These are phyloP conservation scores for Pyrgus malvae DNA, from an alignment of 2,888 invertebrate species.

Conservation along the genomic window DNA sequence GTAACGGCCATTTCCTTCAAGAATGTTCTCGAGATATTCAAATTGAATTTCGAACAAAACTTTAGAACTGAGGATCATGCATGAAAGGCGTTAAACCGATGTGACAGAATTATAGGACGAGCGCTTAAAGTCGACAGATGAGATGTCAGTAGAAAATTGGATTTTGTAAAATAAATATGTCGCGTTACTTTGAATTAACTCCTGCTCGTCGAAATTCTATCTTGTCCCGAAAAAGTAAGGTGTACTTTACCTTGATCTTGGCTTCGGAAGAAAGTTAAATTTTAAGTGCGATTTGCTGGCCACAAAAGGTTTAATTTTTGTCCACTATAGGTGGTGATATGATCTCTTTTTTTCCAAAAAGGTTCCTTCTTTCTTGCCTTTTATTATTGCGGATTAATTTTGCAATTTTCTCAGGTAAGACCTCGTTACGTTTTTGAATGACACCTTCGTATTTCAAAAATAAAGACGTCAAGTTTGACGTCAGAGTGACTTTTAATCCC, in stretches of 20 bases:
- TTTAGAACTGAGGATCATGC: constrained; percentile 50
- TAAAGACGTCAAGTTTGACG: constrained; percentile 52
- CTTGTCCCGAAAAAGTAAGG: constrained; percentile 38
- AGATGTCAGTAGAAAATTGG: constrained; percentile 82
- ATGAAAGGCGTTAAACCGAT: constrained; percentile 71
- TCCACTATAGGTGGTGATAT: constrained; percentile 54
- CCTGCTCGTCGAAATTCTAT: constrained; percentile 39
- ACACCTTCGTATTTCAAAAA: constrained; percentile 59
- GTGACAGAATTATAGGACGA: constrained; percentile 69
- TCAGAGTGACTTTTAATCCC: constrained; percentile 53
- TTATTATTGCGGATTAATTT: constrained; percentile 54
- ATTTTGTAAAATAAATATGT: constrained; percentile 82
- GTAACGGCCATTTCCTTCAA: constrained; percentile 19
- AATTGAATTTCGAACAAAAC: constrained; percentile 30
- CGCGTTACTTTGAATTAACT: constrained; percentile 65
- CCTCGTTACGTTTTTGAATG: constrained; percentile 70
- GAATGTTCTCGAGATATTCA: constrained; percentile 22
- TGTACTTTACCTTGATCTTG: constrained; percentile 33
- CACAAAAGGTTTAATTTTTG: constrained; percentile 72
- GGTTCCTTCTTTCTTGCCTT: constrained; percentile 52
- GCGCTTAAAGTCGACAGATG: constrained; percentile 80
- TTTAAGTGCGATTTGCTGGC: constrained; percentile 65
- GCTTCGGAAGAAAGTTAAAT: constrained; percentile 59
- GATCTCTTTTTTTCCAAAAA: constrained; percentile 54
- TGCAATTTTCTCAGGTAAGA: constrained; percentile 47